A percentile compares a stretch with the other conserved stretches of the same genome.
Conservation (phyloP, 2,888 invertebrate species). For the Nematopogon swammerdamellus region DNA sequence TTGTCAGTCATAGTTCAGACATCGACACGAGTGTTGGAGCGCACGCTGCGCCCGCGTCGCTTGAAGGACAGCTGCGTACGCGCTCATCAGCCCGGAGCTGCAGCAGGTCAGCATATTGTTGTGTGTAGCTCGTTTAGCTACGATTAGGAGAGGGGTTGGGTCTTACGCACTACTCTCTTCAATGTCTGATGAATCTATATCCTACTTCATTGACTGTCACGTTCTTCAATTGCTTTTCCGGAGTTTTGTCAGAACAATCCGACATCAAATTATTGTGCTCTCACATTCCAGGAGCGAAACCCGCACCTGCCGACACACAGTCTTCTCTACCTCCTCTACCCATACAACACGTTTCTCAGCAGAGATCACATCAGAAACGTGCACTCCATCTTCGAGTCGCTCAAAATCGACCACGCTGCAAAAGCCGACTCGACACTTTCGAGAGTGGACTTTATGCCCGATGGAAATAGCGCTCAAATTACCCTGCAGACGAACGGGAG, state of each 20-base stretch:
- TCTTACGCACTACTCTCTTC: too few relatives aligned
- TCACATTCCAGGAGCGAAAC: conserved; percentile 69
- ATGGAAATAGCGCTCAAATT: conserved; percentile 32
- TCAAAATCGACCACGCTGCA: conserved; percentile 41
- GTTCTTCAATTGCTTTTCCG: too few relatives aligned
- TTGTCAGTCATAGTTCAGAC: neutral
- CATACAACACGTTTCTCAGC: conserved; percentile 75
- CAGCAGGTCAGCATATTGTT: conserved; percentile 62
- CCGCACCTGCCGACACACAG: conserved; percentile 65
- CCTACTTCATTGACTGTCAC: too few relatives aligned
- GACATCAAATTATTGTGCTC: too few relatives aligned
- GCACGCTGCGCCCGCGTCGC: conserved; percentile 32
- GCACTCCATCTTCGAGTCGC: conserved; percentile 64
- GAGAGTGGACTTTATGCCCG: conserved; percentile 3
- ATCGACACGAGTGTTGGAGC: conserved; percentile 51
- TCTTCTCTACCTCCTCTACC: conserved; percentile 76
- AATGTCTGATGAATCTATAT: too few relatives aligned
- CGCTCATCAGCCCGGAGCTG: conserved; percentile 75
- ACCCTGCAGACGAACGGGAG: conserved; percentile 34
- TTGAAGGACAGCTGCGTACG: conserved; percentile 73
- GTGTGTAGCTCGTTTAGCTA: too few relatives aligned
- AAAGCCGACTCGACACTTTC: conserved; percentile 21
- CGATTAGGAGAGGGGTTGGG: too few relatives aligned
- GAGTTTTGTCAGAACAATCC: too few relatives aligned
- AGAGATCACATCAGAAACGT: conserved; percentile 73